A percentile compares a stretch with the other conserved stretches of the same genome.
phyloP scores from a whole-genome alignment of 2,888 invertebrate genomes.

The Phortica okadai region DNA sequence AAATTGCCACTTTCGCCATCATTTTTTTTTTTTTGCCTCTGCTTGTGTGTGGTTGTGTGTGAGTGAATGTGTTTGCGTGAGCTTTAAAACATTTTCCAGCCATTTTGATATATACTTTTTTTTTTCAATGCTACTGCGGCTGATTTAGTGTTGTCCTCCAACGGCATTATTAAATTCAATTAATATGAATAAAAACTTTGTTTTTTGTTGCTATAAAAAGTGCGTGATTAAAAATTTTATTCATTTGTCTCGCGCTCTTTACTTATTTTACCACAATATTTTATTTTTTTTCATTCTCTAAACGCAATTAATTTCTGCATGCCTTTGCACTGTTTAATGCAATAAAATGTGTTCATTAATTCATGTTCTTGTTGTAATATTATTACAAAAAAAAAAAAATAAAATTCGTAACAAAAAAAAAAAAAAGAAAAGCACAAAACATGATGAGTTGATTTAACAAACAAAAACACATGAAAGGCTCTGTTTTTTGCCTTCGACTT shows the following conservation, averaged over 20 bases:
- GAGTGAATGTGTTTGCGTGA: neutral
- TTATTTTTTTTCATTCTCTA: constrained; percentile 38
- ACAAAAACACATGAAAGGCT: no score
- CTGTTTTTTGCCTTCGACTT: no score
- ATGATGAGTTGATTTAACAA: no score
- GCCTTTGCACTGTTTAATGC: no score
- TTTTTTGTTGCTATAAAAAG: constrained; percentile 55
- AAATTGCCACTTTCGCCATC: neutral
- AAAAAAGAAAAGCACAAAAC: neutral
- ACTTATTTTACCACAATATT: constrained; percentile 30
- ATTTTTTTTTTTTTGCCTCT: neutral
- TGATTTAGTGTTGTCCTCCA: neutral
- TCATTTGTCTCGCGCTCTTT: constrained; percentile 33
- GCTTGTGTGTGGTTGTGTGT: neutral
- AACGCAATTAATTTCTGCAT: neutral
- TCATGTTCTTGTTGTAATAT: no score
- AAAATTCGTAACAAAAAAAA: constrained; percentile 9
- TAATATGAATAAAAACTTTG: constrained; percentile 44
- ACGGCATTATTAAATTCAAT: constrained; percentile 34
- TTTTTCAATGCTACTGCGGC: neutral
- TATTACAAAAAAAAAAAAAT: no score
- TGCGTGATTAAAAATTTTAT: constrained; percentile 62
- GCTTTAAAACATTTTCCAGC: neutral
- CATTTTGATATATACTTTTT: neutral
- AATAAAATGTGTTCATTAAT: no score